Base-by-base conservation (phyloP, 2,797 vertebrate genomes). In the Lerista edwardsae region DNA sequence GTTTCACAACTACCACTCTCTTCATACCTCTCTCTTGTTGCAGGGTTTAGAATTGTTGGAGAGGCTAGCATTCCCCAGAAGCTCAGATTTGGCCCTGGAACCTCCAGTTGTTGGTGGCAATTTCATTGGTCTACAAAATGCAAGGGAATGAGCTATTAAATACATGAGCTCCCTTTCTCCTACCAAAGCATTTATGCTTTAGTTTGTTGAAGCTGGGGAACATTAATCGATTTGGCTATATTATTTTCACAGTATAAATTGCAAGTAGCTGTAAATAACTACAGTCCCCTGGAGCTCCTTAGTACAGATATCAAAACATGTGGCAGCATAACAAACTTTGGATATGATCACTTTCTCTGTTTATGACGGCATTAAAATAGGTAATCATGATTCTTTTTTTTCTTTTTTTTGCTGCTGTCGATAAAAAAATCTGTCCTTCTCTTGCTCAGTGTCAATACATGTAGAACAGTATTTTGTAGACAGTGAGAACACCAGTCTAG, bases 221-320 rank as follows among this genome's bases (percentile, higher is more conserved):
- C 89, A 76, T 93, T 75, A 91, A 93, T 85, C 87, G 86, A 91
- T 94, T 94, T 84, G 84, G 29, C 81, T 86, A 47, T 86, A 84
- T 88, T 93, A 62, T 93, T 94, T 92, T 84, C 64, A 86, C 73
- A 82, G 61, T 19, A 85, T 75, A 69, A 68, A 65, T 91, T 85
- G 89, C 88, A 90, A 90, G 67, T 55, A 85, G 19, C 78, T 94
- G 51, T 88, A 77, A 80, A 84, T 88, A 91, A 84, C 47, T 86
- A 78, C 44, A 57, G 67, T 59, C n/a, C 89, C 81, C 57, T 88
- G 61, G 75, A 92, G 84, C 86, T 68, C 55, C 0, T 0, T 69
- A 17, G 1, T 68, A 87, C 71, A 72, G 73, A 84, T 55, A 84
- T 3, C 62, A 64, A 78, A 29, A 80, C 0, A 0, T 1, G 0